phyloP scores from a whole-genome alignment of 2,797 vertebrate genomes.

The Platyrinchus mystaceus region DNA sequence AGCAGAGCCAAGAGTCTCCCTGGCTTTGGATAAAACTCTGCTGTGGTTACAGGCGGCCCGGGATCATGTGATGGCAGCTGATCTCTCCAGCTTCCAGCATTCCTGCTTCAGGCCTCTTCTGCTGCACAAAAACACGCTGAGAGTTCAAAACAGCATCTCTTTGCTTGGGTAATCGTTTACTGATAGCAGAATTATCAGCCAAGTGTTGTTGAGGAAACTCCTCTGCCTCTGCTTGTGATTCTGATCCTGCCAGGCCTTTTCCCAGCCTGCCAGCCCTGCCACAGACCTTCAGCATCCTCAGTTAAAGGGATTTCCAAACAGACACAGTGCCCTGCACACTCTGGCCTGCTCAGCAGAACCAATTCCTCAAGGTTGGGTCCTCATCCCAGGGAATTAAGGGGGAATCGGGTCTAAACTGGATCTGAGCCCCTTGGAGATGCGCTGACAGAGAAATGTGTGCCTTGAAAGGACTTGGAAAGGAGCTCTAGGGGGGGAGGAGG shows the following conservation, averaged over 20 bases:
- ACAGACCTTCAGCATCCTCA: neutral
- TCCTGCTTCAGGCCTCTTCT: neutral
- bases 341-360: neutral
- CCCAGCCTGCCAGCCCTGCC: neutral
- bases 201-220: neutral
- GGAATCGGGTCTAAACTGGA: neutral
- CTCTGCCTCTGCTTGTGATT: neutral
- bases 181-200: neutral
- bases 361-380: neutral
- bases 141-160: neutral
- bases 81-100: neutral
- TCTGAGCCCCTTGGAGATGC: neutral
- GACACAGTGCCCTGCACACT: neutral
- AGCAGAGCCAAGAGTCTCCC: neutral
- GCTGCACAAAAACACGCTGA: neutral
- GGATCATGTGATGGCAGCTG: slow-evolving; percentile 23
- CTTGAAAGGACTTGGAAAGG: neutral
- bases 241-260: neutral
- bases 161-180: neutral
- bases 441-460: neutral
- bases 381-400: neutral
- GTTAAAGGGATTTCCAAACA: neutral
- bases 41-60: neutral
- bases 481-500: neutral
- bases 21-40: neutral